Evolutionary conservation across 2,113 vertebrate genomes (phyloP), one percentile per base, ranked within the genome.

Genomic region (Dryoscopus gambensis): DNA sequence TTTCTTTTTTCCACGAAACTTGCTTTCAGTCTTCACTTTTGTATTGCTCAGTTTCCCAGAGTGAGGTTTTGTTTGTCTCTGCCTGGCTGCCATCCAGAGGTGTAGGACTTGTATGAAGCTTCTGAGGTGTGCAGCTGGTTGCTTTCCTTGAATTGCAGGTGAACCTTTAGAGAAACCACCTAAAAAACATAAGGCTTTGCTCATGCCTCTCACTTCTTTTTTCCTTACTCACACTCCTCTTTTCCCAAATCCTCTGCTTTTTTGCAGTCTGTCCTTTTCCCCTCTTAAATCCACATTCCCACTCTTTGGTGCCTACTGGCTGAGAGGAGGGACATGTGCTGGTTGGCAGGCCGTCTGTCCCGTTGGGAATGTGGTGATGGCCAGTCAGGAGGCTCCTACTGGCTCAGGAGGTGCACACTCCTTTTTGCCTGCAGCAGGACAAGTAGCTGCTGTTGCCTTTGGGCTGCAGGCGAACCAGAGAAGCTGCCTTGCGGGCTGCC

Each of bases 61-160:
- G 35, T 24, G 70, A 79, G 65, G 30, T 88, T 47, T 13, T 85
- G 28, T 65, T 73, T 91, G 6, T 55, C 30, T 40, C 31, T 79
- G 37, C 5, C 30, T 52, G 79, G 31, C 71, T 69, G 84, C 19
- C 82, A 78, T 84, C 20, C 56, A 84, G 74, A 75, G 47, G 22
- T 25, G 5, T 47, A 33, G 56, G 46, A 77, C n/a, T 84, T 81
- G 24, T 3, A 4, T 44, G 64, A 68, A 78, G 69, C 28, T n/a
- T 84, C 50, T 84, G 87, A 81, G 59, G 16, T 47, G 35, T 60
- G 49, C 0, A 0, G 6, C 50, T 2, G 0, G 9, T 67, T 87
- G 17, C 65, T 64, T 70, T 21, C 56, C 19, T 50, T 92, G 52
- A 90, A 57, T 40, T 75, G 63, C n/a, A 37, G 22, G 16, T 70